Conservation (phyloP, 1,140 invertebrate species). For the Macrostomum lignano region DNA sequence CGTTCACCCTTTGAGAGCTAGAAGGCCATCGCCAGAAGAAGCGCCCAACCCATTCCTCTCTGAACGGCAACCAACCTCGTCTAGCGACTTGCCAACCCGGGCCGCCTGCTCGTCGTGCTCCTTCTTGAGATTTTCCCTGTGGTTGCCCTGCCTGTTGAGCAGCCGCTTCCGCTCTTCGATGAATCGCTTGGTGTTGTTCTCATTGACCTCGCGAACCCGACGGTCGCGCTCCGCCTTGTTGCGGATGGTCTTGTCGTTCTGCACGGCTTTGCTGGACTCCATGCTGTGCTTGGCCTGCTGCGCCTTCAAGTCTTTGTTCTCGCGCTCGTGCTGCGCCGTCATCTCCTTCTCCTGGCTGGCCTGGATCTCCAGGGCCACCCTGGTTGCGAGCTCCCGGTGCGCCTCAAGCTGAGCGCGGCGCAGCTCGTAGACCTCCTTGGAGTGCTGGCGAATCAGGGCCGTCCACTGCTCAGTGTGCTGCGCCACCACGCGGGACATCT, state of each 20-base stretch:
- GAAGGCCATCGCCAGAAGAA: too few relatives aligned
- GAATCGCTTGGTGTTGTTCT: constrained; percentile 95
- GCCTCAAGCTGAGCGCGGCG: constrained; percentile 50
- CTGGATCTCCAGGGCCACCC: constrained; percentile 49
- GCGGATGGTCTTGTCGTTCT: constrained; percentile 75
- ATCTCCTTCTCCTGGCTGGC: constrained; percentile 58
- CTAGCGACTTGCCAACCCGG: too few relatives aligned
- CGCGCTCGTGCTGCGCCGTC: constrained; percentile 57
- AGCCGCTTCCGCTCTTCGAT: constrained; percentile 90
- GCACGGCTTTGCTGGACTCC: constrained; percentile 73
- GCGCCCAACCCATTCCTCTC: too few relatives aligned
- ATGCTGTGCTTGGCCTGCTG: constrained; percentile 78
- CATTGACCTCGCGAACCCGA: constrained; percentile 59
- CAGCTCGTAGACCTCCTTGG: constrained; percentile 63
- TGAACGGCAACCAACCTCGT: too few relatives aligned
- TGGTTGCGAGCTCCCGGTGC: constrained; percentile 50
- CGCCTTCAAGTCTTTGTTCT: constrained; percentile 79
- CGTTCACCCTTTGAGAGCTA: too few relatives aligned
- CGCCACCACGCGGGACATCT: constrained; percentile 35
- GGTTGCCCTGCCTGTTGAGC: too few relatives aligned
- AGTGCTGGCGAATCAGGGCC: constrained; percentile 52
- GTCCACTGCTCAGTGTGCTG: constrained; percentile 80
- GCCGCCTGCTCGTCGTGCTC: too few relatives aligned
- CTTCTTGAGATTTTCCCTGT: too few relatives aligned
- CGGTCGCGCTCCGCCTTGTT: constrained; percentile 83